Base-by-base conservation (phyloP, 1,140 invertebrate genomes). In the Calycopis cecrops region DNA sequence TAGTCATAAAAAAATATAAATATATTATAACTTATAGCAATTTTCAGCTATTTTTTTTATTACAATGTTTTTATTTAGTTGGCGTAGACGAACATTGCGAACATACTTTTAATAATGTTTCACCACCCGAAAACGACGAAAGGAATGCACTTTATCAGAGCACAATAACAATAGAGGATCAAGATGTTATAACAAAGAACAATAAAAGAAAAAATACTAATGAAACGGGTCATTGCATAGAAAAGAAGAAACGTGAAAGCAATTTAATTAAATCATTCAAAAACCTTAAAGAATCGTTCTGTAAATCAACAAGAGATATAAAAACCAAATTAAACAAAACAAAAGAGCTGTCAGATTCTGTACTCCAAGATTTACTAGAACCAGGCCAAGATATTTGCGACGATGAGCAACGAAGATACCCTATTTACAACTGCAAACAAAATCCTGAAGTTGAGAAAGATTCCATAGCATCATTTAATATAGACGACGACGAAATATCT, bases 61-160 rank as follows among this genome's bases (percentile, higher is more conserved):
- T n/a, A 53, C 18, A 34, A 40, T 47, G 54, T 14, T 58, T 59
- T 55, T 47, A 79, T 80, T 48, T 64, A 88, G 87, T 82, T 61
- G 87, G 87, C 18, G 69, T 88, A 11, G 85, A 88, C 60, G 74
- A 65, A 11, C 63, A 76, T 21, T 73, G 66, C 52, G 78, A 83
- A 66, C 76, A 75, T 59, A n/a, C 60, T n/a, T 85, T 85, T 52
- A 68, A 66, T 47, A 51, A 67, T 50, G 4, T 28, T 16, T 35
- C 35, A 48, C n/a, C 52, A n/a, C 14, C 35, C 17, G 66, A 71
- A 57, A 66, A 61, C 48, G 9, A 64, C 56, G 52, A 8, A 33
- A 42, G 16, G 28, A 34, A 1, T 17, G 3, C 40, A 44, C 9
- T 44, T 3, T 9, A 44, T 14, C n/a, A 16, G 14, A 40, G 14